These are phyloP conservation scores for Megaceryle torquata DNA, from an alignment of 2,113 vertebrate species.

Conservation along the genomic window DNA sequence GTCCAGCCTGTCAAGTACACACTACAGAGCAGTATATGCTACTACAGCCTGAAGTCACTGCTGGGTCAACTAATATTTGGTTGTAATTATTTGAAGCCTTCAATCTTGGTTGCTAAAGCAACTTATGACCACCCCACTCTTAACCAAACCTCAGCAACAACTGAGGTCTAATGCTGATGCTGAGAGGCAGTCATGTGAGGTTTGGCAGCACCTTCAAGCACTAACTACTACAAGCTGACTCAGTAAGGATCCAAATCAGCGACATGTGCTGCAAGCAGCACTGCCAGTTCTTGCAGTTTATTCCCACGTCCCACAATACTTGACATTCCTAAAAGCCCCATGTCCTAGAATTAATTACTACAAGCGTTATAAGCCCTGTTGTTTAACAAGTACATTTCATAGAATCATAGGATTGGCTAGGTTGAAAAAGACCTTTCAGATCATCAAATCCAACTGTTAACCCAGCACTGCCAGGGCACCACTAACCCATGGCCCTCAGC, in stretches of 20 bases:
- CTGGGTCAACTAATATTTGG: background rate
- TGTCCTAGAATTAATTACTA: background rate
- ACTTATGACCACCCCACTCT: background rate
- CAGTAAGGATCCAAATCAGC: background rate
- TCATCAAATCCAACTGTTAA: background rate
- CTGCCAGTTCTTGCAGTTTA: background rate
- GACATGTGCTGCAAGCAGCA: background rate
- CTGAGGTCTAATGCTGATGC: background rate
- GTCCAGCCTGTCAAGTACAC: background rate
- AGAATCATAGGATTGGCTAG: background rate
- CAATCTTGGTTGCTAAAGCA: background rate
- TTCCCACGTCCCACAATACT: background rate
- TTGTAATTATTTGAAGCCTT: background rate
- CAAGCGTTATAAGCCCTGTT: background rate
- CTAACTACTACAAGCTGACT: background rate
- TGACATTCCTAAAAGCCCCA: background rate
- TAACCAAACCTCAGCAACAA: background rate
- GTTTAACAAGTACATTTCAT: background rate
- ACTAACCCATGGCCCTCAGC: background rate
- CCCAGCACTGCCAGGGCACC: background rate
- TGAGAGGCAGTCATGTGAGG: background rate
- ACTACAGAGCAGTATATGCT: background rate
- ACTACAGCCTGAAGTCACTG: background rate
- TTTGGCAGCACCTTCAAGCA: background rate
- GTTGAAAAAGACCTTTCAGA: background rate